Percentiles rank a stretch among this genome's conserved stretches.
These are phyloP conservation scores for Anastrepha obliqua DNA, from an alignment of 1,140 invertebrate genomes.

Conservation along the genomic window DNA sequence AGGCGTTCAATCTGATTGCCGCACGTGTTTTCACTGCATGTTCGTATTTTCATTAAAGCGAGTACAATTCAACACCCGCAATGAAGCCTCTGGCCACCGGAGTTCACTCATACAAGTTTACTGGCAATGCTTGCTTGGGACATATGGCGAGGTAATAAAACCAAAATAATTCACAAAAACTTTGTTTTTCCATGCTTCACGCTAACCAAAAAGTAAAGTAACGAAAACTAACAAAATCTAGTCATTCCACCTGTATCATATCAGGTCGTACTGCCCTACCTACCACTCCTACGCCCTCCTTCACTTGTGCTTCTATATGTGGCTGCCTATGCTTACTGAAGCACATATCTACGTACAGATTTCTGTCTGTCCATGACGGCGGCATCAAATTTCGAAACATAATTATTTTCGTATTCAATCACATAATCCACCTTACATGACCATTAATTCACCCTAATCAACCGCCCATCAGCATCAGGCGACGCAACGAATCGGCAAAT, in stretches of 20 bases:
- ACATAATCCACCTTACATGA: conserved; percentile 74
- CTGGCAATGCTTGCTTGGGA: neutral
- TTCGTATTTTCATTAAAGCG: no score
- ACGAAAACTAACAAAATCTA: conserved; percentile 34
- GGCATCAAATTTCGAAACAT: conserved; percentile 74
- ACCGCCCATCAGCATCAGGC: conserved; percentile 59
- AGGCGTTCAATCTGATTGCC: no score
- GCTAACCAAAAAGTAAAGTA: conserved; percentile 48
- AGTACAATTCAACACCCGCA: no score
- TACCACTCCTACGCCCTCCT: neutral
- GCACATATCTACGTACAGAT: neutral
- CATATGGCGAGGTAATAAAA: conserved; percentile 14
- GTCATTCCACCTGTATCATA: neutral
- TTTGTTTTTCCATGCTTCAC: conserved; percentile 64
- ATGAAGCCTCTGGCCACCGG: neutral
- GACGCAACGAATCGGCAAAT: conserved; percentile 58
- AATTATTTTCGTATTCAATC: conserved; percentile 74
- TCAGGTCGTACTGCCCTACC: neutral
- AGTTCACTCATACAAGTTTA: neutral
- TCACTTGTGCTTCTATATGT: neutral
- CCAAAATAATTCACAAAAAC: conserved; percentile 29
- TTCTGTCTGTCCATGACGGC: conserved; percentile 40
- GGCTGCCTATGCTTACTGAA: neutral
- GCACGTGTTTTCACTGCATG: no score
- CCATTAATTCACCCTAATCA: conserved; percentile 75